Evolutionary conservation across 2,888 invertebrate genomes (phyloP).

Genomic region (Spatulosminthurus flaviceps): DNA sequence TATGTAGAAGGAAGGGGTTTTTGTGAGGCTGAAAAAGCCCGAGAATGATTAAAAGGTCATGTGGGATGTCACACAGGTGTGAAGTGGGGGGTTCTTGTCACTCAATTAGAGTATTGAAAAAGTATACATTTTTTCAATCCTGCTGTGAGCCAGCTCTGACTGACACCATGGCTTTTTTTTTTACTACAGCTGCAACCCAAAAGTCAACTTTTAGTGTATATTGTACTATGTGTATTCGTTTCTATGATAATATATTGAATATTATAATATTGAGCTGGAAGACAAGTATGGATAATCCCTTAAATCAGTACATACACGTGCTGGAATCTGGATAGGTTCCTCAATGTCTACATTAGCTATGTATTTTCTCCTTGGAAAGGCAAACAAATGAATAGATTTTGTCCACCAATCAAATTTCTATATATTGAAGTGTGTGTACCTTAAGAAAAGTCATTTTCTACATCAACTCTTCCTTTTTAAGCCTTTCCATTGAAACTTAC

Average conservation of each 20-base stretch:
- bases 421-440: conserved; percentile 33
- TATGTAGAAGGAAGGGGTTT: too few relatives aligned
- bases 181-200: neutral
- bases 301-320: neutral
- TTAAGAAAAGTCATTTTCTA: conserved; percentile 23
- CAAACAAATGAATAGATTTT: conserved; percentile 40
- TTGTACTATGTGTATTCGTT: too few relatives aligned
- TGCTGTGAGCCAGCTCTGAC: conserved; percentile 46
- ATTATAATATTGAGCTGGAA: too few relatives aligned
- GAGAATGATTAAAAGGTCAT: conserved; percentile 62
- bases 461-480: neutral
- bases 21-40: neutral
- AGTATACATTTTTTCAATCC: conserved; percentile 52
- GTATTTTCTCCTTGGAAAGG: conserved; percentile 24
- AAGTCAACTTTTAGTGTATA: too few relatives aligned
- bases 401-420: conserved; percentile 40
- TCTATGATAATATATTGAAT: too few relatives aligned
- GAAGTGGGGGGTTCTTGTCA: conserved; percentile 62
- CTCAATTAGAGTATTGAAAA: conserved; percentile 61
- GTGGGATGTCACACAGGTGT: conserved; percentile 62
- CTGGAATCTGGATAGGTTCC: neutral
- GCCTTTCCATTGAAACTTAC: too few relatives aligned
- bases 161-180: conserved; percentile 2
- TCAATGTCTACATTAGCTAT: conserved; percentile 29
- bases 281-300: neutral